A percentile compares a stretch with the other conserved stretches of the same genome.
These are phyloP conservation scores for Alexandromys oeconomus DNA, from an alignment of 2,797 vertebrate genomes.

Conservation along the genomic window DNA sequence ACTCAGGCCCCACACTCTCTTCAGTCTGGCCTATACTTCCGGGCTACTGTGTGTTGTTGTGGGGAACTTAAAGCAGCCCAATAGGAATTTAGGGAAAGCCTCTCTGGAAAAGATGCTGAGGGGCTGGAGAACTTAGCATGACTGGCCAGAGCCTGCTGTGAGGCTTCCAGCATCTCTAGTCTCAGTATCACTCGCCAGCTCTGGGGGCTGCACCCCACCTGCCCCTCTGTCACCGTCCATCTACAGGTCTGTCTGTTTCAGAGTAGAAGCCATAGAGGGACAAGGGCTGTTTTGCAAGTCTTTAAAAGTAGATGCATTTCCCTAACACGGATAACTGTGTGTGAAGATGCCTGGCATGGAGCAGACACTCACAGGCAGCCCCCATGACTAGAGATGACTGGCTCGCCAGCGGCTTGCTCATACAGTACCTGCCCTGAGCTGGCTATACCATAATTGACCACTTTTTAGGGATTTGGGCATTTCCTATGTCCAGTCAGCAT, in stretches of 20 bases:
- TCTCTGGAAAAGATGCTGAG: not conserved
- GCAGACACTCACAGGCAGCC: not conserved
- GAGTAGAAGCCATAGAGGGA: not conserved
- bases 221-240: not conserved
- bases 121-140: not conserved
- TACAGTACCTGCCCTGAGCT: rapidly evolving
- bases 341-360: rapidly evolving
- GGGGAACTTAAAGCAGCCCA: not conserved
- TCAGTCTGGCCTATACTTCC: not conserved
- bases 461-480: rapidly evolving
- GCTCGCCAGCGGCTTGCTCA: not conserved
- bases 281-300: not conserved
- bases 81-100: not conserved
- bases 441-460: rapidly evolving
- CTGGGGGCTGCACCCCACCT: not conserved
- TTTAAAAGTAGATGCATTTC: not conserved
- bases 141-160: rapidly evolving
- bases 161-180: rapidly evolving
- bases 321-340: not conserved
- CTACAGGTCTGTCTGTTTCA: not conserved
- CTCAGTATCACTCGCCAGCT: not conserved
- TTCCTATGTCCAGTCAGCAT: rapidly evolving
- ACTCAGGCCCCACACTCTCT: rapidly evolving
- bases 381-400: rapidly evolving
- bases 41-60: no score